Evolutionary conservation across 2,113 vertebrate genomes (phyloP).

Genomic region (Dipodomys stephensi): DNA sequence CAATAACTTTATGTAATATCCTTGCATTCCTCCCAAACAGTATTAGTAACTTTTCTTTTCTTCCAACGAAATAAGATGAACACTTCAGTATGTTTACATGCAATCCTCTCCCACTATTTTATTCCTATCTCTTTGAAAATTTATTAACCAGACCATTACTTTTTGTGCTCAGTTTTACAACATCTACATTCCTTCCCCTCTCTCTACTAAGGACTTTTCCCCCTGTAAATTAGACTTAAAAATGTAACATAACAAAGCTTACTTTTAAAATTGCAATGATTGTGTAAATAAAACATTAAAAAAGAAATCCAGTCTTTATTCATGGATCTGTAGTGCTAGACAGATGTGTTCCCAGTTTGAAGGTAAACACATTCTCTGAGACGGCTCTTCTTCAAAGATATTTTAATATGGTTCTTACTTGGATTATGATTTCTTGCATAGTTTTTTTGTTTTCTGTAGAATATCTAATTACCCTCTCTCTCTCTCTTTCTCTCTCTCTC

Average conservation of each 20-base stretch:
- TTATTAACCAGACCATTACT: not conserved
- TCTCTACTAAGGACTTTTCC: not conserved
- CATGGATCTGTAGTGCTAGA: not conserved
- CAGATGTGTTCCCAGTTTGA: not conserved
- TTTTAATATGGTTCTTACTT: conserved; percentile 23
- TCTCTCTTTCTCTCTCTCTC: too few relatives aligned
- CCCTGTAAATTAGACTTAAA: conserved; percentile 5
- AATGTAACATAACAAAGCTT: not conserved
- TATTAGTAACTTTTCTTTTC: not conserved
- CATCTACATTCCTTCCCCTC: not conserved
- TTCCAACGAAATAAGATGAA: not conserved
- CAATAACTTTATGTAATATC: not conserved
- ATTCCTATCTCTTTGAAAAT: not conserved
- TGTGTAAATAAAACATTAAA: not conserved
- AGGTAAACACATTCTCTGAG: conserved; percentile 1
- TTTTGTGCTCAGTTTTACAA: not conserved
- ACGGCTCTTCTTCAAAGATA: not conserved
- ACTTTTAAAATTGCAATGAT: conserved; percentile 1
- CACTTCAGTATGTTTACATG: not conserved
- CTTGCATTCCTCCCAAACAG: not conserved
- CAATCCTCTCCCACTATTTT: not conserved
- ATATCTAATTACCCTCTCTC: not conserved
- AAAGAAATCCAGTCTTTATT: not conserved
- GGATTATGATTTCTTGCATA: not conserved
- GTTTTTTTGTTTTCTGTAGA: conserved; percentile 16